These are phyloP conservation scores for Puntigrus tetrazona DNA, from an alignment of 2,113 vertebrate species.

Conservation along the genomic window DNA sequence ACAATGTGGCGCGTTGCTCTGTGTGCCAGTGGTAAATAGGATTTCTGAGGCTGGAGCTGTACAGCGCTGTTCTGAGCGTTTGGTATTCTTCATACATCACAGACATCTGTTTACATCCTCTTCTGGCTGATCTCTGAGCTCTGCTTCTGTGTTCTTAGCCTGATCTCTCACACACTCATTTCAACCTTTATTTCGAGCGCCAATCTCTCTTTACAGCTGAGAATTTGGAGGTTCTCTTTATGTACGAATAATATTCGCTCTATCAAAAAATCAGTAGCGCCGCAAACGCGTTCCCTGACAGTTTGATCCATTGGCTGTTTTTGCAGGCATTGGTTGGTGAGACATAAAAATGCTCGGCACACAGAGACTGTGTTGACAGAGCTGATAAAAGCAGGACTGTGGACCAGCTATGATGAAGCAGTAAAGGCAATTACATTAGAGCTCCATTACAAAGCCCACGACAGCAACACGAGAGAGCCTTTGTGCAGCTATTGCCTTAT, in stretches of 20 bases:
- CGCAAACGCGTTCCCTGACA: constrained; percentile 11
- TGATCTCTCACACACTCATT: constrained; percentile 22
- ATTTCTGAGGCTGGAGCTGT: constrained; percentile 36
- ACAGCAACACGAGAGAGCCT: constrained; percentile 12
- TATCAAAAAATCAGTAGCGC: constrained; percentile 20
- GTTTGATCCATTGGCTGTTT: constrained; percentile 36
- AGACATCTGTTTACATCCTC: constrained; percentile 44
- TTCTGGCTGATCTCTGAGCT: constrained; percentile 40
- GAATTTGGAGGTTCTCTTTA: constrained; percentile 31
- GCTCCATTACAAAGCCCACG: constrained; percentile 37
- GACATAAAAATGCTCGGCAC: constrained; percentile 16
- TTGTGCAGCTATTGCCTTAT: constrained; percentile 41
- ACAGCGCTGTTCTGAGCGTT: not conserved
- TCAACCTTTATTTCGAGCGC: constrained; percentile 53
- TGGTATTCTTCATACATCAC: constrained; percentile 19
- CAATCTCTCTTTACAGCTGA: not conserved
- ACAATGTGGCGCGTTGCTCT: constrained; percentile 18
- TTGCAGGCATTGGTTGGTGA: constrained; percentile 20
- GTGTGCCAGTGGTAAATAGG: constrained; percentile 26
- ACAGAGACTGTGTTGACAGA: constrained; percentile 33
- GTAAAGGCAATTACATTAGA: constrained; percentile 48
- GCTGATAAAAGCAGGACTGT: constrained; percentile 33
- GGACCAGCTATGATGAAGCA: constrained; percentile 40
- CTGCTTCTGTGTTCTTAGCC: constrained; percentile 38
- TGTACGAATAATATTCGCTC: not conserved